phyloP scores from a whole-genome alignment of 2,797 vertebrate species.

The Menidia menidia region DNA sequence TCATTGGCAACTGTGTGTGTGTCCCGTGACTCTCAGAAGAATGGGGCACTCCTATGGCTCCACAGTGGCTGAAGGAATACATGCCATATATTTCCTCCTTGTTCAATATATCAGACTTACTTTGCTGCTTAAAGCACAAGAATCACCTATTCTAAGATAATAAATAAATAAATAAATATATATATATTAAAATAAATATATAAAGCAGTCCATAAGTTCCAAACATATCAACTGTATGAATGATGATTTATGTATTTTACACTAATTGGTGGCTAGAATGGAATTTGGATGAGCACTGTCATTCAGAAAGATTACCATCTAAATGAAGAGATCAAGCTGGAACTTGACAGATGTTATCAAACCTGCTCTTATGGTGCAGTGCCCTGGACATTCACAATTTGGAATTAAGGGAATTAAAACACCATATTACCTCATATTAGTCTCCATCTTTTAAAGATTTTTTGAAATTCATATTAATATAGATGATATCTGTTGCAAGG shows the following conservation, averaged over 20 bases:
- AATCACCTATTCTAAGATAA: conserved; percentile 29
- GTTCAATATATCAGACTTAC: conserved; percentile 30
- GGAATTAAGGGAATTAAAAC: conserved; percentile 49
- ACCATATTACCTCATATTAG: conserved; percentile 74
- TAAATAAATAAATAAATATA: too few relatives aligned
- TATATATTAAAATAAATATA: background rate
- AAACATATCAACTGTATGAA: conserved; percentile 30
- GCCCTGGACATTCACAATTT: conserved; percentile 55
- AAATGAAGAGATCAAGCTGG: conserved; percentile 84
- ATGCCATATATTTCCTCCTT: conserved; percentile 21
- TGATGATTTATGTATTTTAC: conserved; percentile 34
- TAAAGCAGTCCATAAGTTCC: conserved; percentile 29
- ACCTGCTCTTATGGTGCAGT: conserved; percentile 65
- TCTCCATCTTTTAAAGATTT: conserved; percentile 44
- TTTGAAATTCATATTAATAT: conserved; percentile 32
- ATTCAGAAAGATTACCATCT: conserved; percentile 19
- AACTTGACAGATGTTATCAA: conserved; percentile 81
- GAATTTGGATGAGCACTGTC: conserved; percentile 27
- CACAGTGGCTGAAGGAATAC: conserved; percentile 39
- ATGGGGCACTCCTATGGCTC: conserved; percentile 21
- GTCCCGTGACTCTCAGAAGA: conserved; percentile 27
- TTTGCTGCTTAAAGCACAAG: conserved; percentile 45
- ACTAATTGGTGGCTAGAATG: conserved; percentile 26
- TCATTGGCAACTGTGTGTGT: conserved; percentile 1
- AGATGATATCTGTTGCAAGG: conserved; percentile 31